Evolutionary conservation across 2,797 vertebrate species (phyloP), one percentile per base, ranked within the genome.

Genomic region (Saxicola maurus): DNA sequence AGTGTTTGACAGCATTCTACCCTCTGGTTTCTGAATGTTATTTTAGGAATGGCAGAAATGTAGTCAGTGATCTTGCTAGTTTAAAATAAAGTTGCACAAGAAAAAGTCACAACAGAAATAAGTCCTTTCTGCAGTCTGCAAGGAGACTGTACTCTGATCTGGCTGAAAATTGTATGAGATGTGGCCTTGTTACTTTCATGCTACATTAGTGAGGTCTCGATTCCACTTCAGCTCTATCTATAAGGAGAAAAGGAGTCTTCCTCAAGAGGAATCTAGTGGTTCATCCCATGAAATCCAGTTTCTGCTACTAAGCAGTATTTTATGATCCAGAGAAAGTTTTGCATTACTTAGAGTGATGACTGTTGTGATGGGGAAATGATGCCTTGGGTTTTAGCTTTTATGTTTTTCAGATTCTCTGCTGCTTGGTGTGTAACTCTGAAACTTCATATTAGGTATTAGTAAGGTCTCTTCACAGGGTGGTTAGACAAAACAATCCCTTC

Each of bases 131-230:
- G 28, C 12, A 78, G 45, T 43, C 64, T 76, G 14, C 31, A 51
- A 46, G 79, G 59, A 69, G 59, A 13, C 18, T 0, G 9, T 73
- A 19, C 37, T 67, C 51, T 49, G 33, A 43, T 67, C 27, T 77
- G 61, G 16, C 21, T 77, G 43, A 77, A 80, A 82, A 55, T 75
- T 24, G 1, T 38, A 8, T 56, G 72, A 88, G 17, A 13, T 9
- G 0, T 62, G 30, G 23, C 27, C 13, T 53, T 69, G 27, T n/a
- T 57, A 24, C 7, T 57, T 43, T 21, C 27, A 24, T 0, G 0
- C 10, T 51, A n/a, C 1, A 0, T 21, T 40, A 43, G 6, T 77
- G 27, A 19, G 9, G 19, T 76, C 57, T 31, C 30, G 20, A 14
- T 79, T 76, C 51, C 48, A 21, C 17, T 69, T 73, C 12, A 17